Percentiles rank a stretch among this genome's conserved stretches.
Evolutionary conservation across 1,140 invertebrate species (phyloP).

Genomic region (Sitophilus oryzae): DNA sequence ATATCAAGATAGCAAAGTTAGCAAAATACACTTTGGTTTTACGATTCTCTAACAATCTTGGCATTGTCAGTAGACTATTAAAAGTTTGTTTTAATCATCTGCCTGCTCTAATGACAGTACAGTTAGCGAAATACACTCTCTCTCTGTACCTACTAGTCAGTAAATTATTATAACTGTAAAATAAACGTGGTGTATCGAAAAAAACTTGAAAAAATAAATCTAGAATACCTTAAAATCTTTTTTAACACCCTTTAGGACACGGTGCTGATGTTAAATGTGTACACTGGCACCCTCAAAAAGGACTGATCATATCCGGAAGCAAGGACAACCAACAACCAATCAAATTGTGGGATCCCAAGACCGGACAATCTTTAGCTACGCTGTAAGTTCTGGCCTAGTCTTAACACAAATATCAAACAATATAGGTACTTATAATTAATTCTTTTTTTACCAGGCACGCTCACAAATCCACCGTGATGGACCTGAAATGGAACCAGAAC

Average conservation of each 20-base stretch:
- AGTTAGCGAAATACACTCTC: too few species aligned
- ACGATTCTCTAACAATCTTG: too few species aligned
- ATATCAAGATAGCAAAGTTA: too few species aligned
- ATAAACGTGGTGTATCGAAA: too few species aligned
- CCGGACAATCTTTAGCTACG: constrained; percentile 81
- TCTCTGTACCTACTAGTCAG: too few species aligned
- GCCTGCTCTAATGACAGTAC: too few species aligned
- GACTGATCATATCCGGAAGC: constrained; percentile 93
- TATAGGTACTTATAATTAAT: constrained; percentile 29
- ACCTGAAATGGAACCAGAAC: constrained; percentile 98
- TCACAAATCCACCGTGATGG: constrained; percentile 99
- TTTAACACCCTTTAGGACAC: constrained; percentile 87
- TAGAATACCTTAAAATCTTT: too few species aligned
- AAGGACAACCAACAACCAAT: constrained; percentile 99
- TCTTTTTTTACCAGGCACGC: constrained; percentile 80
- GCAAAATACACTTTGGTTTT: too few species aligned
- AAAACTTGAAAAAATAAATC: too few species aligned
- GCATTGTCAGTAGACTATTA: too few species aligned
- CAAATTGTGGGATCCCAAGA: constrained; percentile 98
- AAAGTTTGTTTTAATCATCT: too few species aligned
- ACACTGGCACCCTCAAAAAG: constrained; percentile 98
- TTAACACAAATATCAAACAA: neutral
- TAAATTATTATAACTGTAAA: too few species aligned
- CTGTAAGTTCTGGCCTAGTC: constrained; percentile 49
- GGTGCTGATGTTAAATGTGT: constrained; percentile 99